phyloP scores from a whole-genome alignment of 2,888 invertebrate species.

The Smittia sp. region DNA sequence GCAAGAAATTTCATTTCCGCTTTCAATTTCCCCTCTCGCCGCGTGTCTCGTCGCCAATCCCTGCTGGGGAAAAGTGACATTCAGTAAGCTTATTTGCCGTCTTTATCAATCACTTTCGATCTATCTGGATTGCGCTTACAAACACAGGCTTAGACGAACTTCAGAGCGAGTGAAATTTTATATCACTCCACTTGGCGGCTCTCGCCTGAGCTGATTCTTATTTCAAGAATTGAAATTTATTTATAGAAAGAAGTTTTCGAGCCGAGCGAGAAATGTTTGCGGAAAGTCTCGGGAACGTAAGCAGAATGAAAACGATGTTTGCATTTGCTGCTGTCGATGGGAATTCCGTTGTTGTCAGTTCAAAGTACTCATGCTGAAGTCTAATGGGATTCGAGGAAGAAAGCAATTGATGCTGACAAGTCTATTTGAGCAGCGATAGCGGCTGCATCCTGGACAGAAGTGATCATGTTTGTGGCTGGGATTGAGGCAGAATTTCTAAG shows the following conservation, averaged over 20 bases:
- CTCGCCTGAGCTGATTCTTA: background rate
- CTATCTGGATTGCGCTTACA: background rate
- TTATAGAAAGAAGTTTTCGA: background rate
- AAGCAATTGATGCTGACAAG: background rate
- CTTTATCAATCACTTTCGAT: background rate
- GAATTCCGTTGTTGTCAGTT: background rate
- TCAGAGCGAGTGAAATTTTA: background rate
- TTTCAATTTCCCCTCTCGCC: constrained; percentile 8
- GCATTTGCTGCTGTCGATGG: constrained; percentile 1
- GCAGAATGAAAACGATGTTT: background rate
- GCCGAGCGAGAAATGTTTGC: background rate
- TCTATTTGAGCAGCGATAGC: background rate
- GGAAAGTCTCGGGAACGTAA: constrained; percentile 3
- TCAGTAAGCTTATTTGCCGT: background rate
- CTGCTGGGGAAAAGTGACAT: constrained; percentile 10
- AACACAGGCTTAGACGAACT: background rate
- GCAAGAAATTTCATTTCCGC: constrained; percentile 28
- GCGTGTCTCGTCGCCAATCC: background rate
- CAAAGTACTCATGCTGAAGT: background rate
- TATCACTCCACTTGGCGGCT: constrained; percentile 1
- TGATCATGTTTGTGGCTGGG: no score
- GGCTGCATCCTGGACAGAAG: no score
- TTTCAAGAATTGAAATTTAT: background rate
- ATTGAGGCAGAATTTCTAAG: no score
- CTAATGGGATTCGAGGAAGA: background rate